A percentile compares a stretch with the other conserved stretches of the same genome.
These are phyloP conservation scores for Chelon labrosus DNA, from an alignment of 2,797 vertebrate genomes.

Conservation along the genomic window DNA sequence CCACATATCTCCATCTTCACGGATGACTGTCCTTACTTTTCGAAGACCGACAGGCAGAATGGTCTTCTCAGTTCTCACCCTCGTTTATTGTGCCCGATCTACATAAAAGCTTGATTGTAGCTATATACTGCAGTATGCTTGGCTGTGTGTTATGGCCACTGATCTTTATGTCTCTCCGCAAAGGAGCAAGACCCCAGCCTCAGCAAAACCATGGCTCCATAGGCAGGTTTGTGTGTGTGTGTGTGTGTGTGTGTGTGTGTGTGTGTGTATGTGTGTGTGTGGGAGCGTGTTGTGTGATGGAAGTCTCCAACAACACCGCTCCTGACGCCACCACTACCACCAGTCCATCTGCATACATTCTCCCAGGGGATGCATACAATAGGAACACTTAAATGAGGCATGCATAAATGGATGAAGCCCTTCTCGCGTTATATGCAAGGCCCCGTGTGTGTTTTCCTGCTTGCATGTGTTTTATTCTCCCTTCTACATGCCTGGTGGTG, in stretches of 20 bases:
- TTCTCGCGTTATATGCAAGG: conserved; percentile 37
- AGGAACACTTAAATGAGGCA: conserved; percentile 75
- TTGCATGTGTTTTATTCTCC: conserved; percentile 66
- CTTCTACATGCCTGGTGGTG: conserved; percentile 54
- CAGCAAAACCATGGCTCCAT: conserved; percentile 69
- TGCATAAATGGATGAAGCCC: conserved; percentile 76
- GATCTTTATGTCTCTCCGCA: conserved; percentile 72
- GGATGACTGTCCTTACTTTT: conserved; percentile 53
- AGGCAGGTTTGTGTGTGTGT: conserved; percentile 37
- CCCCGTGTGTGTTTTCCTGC: conserved; percentile 52
- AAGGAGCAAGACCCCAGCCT: conserved; percentile 69
- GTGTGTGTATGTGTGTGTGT: conserved; percentile 1
- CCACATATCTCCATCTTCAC: conserved; percentile 50
- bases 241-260: background rate
- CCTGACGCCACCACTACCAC: conserved; percentile 24
- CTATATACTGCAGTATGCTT: conserved; percentile 76
- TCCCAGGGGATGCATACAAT: conserved; percentile 69
- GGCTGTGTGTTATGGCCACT: conserved; percentile 74
- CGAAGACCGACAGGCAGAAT: conserved; percentile 62
- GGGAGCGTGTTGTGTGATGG: conserved; percentile 5
- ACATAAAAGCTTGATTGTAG: conserved; percentile 77
- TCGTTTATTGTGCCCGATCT: conserved; percentile 69
- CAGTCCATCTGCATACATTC: conserved; percentile 69
- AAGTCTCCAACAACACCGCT: conserved; percentile 23
- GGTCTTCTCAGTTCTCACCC: conserved; percentile 53